Conservation (phyloP, 2,888 invertebrate genomes). For the Holacanthella duospinosa region DNA sequence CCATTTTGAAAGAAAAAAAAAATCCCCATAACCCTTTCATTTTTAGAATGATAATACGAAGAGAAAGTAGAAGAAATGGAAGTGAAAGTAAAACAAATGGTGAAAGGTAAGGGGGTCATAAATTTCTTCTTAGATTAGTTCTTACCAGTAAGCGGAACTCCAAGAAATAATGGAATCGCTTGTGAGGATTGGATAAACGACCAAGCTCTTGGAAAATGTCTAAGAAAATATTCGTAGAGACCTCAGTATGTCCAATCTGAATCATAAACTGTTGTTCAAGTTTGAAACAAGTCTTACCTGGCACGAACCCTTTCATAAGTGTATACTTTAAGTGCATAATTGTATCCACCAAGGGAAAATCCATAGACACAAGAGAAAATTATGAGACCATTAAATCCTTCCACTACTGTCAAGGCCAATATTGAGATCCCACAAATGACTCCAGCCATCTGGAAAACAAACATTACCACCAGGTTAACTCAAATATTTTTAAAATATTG, state of each 20-base stretch:
- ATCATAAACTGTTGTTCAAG: too few species aligned
- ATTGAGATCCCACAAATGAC: slow-evolving; percentile 67
- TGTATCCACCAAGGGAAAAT: slow-evolving; percentile 76
- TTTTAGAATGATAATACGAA: too few species aligned
- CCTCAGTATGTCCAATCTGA: too few species aligned
- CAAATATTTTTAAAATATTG: neutral
- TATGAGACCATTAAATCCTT: slow-evolving; percentile 61
- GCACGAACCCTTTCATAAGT: slow-evolving; percentile 76
- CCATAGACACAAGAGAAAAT: slow-evolving; percentile 46
- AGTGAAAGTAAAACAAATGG: neutral
- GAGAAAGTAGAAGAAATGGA: neutral
- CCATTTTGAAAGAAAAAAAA: too few species aligned
- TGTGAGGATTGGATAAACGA: slow-evolving; percentile 79
- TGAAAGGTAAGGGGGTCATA: neutral
- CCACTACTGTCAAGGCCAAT: slow-evolving; percentile 57
- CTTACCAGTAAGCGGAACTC: slow-evolving; percentile 67
- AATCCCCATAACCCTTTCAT: too few species aligned
- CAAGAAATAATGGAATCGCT: slow-evolving; percentile 71
- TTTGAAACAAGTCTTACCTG: slow-evolving; percentile 28
- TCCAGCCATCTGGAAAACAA: slow-evolving; percentile 52
- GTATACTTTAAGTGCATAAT: slow-evolving; percentile 79
- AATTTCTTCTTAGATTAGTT: neutral
- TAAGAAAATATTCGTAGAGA: too few species aligned
- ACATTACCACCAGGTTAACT: slow-evolving; percentile 8
- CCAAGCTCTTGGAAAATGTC: slow-evolving; percentile 80